Evolutionary conservation across 2,888 invertebrate genomes (phyloP).

Genomic region (Eristalis arbustorum): DNA sequence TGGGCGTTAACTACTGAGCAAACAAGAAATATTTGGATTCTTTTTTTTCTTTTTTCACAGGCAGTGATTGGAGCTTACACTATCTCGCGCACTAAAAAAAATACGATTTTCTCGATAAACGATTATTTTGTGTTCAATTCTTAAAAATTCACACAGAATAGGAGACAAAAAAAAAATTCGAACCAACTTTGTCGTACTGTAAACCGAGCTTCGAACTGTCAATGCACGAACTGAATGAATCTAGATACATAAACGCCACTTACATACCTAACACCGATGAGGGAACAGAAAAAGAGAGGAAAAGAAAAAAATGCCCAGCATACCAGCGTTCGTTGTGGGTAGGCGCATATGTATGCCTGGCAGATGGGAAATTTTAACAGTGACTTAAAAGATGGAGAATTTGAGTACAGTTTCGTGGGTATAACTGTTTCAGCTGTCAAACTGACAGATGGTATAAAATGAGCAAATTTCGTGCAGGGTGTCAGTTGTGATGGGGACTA

Average conservation of each 20-base stretch:
- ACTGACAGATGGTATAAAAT: conserved; percentile 48
- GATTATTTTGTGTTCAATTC: not conserved
- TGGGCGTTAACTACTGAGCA: conserved; percentile 62
- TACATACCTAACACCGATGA: conserved; percentile 42
- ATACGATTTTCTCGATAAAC: not conserved
- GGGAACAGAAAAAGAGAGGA: conserved; percentile 7
- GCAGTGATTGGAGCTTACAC: conserved; percentile 49
- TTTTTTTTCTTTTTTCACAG: conserved; percentile 1
- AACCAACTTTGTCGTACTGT: conserved; percentile 47
- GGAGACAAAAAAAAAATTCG: not conserved
- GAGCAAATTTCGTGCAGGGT: conserved; percentile 41
- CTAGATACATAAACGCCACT: conserved; percentile 66
- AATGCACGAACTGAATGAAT: conserved; percentile 66
- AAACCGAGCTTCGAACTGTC: conserved; percentile 70
- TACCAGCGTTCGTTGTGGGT: conserved; percentile 19
- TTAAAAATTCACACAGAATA: conserved; percentile 6
- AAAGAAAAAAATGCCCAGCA: not conserved
- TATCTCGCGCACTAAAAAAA: conserved; percentile 8
- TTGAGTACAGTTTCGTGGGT: conserved; percentile 36
- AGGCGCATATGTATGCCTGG: not conserved
- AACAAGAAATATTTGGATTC: conserved; percentile 6
- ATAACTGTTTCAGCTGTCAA: conserved; percentile 61
- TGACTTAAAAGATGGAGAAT: conserved; percentile 64
- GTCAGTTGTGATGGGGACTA: not conserved
- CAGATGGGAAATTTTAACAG: conserved; percentile 59